Base-by-base conservation (phyloP, 2,888 invertebrate species). In the Omphaloscelis lunosa region DNA sequence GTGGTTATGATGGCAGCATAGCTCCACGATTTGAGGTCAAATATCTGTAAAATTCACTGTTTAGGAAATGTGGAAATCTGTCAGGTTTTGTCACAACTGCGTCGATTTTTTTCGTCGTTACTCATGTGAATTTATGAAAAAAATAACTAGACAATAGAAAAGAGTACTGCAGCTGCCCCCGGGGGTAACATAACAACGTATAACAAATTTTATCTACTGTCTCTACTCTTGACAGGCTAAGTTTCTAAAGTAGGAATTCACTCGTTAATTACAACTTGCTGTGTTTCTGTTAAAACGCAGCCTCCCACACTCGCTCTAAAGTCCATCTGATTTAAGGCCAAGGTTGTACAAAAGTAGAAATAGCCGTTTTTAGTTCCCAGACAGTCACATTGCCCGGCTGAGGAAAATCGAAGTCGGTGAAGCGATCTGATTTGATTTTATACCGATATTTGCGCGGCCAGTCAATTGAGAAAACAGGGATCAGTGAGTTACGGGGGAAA, bases 391-490 rank as follows among this genome's bases (percentile, higher is more conserved):
- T n/a, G 70, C 17, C 29, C 51, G 65, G 15, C 82, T 69, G 71
- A 74, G 51, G 41, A 73, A 77, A 78, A 83, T 83, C 77, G 72
- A 70, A 74, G 34, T 63, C 72, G 11, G 53, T 67, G 72, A 53
- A 80, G 76, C 77, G 77, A 27, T 61, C 63, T 83, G 75, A 86
- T 88, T 70, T 81, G 77, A 88, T 86, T 83, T 86, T 77, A 69
- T 77, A 80, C 72, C 75, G 81, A 84, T 86, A 74, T 80, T 84
- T 77, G 71, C 77, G 78, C 59, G 79, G 67, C 73, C 81, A 86
- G 88, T 88, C 86, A 83, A 59, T 79, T 83, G 86, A 69, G 79
- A 88, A 78, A 86, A 61, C 74, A 76, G 63, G 79, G 86, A 83
- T 80, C 83, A 86, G 39, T 58, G 80, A 76, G 72, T 86, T 79